Base-by-base conservation (phyloP, 2,888 invertebrate genomes). In the Plusia festucae region DNA sequence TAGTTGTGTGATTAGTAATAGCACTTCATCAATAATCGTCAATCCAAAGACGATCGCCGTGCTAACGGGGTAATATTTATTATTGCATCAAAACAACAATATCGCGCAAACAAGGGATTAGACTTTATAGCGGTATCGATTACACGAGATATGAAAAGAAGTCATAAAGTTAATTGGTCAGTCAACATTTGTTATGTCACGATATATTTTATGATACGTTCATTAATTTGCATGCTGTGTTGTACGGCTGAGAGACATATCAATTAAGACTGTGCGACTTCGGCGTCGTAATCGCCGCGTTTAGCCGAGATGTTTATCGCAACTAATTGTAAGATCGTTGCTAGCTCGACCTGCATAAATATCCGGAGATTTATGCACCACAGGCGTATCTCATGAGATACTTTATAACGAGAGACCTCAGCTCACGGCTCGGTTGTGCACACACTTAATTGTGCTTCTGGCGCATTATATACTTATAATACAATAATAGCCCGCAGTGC, bases 181-280 rank as follows among this genome's bases (percentile, higher is more conserved):
- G 85, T 82, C 85, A 78, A 78, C 72, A 53, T 55, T 61, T 54
- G 66, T 75, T 74, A 68, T 71, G 56, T 65, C 79, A 65, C 76
- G 73, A 79, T 79, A 76, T 75, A 68, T 75, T 83, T 86, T 82
- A 85, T 78, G 83, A 74, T 60, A 66, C 63, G 60, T 69, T 81
- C 85, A 90, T 89, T 88, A 90, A 88, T 90, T 88, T 91, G 88
- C 90, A 90, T 91, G 86, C 79, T 73, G 67, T 64, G 69, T 70
- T 65, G 73, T 78, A 71, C 78, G 66, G 65, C 77, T 77, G 73
- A 70, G 79, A 85, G 83, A 81, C 86, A 80, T 87, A 86, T 88
- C 84, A 90, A 90, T 91, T 91, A 87, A 88, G 77, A 83, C 70
- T 82, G 84, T 81, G 78, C 81, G 66, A 66, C 57, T 40, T 58